Evolutionary conservation across 2,888 invertebrate species (phyloP), one percentile per base, ranked within the genome.

Genomic region (Watsonalla cultraria): DNA sequence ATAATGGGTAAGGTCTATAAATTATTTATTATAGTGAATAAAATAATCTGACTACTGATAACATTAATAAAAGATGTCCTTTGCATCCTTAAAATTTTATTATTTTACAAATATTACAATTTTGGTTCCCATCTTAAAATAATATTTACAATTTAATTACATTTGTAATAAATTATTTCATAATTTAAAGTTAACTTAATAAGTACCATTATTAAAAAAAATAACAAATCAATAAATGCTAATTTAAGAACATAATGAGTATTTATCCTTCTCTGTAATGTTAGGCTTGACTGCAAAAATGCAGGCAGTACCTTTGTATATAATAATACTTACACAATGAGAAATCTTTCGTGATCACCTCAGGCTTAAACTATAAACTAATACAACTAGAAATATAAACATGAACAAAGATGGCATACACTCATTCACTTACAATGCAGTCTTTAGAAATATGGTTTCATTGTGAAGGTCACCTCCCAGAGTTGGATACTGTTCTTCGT

Each of bases 401-500:
- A 48, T 14, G 48, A 48, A 48, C 14, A 37, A 49, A 39, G 9
- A 49, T 49, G 47, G 34, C 51, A 53, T 52, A 47, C 42, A 46
- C 48, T 51, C 54, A 52, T 58, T 61, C 24, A 57, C 65, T 64
- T 57, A 72, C 70, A 70, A 42, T 74, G 67, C 82, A 84, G 84
- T 86, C 82, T 82, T 82, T 65, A 61, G 64, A 65, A 58, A 51
- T 58, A 54, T 52, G n/a, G 49, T 51, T 52, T 34, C 51, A 47
- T 39, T 39, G 51, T 33, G 53, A 53, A 66, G 76, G 86, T 90
- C 90, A 90, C 72, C 89, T 87, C 14, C 86, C 83, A 33, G 88
- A 80, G 64, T 90, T 83, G 63, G 92, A 92, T 56, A 96, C 94
- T 7, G 95, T 96, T 67, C 95, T 93, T 68, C 93, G 92, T 69